Evolutionary conservation across 2,113 vertebrate genomes (phyloP), one percentile per base, ranked within the genome.

Genomic region (Brachypodius melanocephalos): DNA sequence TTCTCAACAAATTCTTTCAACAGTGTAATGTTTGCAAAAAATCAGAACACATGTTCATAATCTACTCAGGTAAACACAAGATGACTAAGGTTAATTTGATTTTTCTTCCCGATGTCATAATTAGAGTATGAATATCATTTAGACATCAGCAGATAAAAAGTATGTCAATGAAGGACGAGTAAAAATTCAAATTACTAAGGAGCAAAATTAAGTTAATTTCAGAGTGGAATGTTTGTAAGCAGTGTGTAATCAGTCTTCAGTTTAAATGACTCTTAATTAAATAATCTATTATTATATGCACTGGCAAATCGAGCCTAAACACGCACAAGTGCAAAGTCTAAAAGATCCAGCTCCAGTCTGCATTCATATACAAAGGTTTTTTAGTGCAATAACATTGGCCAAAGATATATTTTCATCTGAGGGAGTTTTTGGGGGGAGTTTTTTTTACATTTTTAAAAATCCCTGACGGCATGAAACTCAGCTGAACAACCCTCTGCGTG

Each of bases 181-280:
- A 76, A 62, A 96, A 96, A 96, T 92, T 93, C 94, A 96, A 96
- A 98, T 97, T 96, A 98, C 92, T 92, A 86, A 92, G 89, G 63
- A 92, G 68, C 83, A 90, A 95, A 95, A 92, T 88, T 73, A 95
- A 81, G 73, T 88, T 96, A 95, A 97, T 96, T 96, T 92, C 75
- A 83, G 68, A 58, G 66, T 76, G 82, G 89, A 97, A 90, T 84
- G 77, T 96, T 97, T 96, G 96, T 85, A 97, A 95, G 94, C 80
- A 92, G 62, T 82, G 59, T 97, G 87, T 97, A 97, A 98, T 97
- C 96, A 97, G 84, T 74, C 92, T 94, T 96, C 76, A 96, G 89
- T 96, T 96, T 91, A 97, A 98, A 97, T 94, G 67, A 92, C 96
- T 97, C 90, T 96, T 96, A 97, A 97, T 98, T 97, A 98, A 97